These are phyloP conservation scores for Ellobius talpinus DNA, from an alignment of 2,113 vertebrate species.

Conservation along the genomic window DNA sequence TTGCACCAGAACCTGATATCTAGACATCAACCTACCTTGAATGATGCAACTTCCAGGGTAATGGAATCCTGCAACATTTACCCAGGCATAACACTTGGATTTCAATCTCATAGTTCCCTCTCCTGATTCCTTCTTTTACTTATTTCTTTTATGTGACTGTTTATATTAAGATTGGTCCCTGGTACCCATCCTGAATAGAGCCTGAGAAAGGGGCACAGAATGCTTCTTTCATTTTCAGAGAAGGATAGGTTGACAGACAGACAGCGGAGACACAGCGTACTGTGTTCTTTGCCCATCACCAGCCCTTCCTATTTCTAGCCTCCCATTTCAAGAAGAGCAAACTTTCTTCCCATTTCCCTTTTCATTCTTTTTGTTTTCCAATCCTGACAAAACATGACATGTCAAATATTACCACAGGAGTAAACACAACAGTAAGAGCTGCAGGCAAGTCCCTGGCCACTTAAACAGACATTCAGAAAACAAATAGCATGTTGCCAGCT, in stretches of 20 bases:
- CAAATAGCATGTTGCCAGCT: background rate
- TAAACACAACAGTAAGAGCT: background rate
- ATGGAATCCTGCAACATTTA: background rate
- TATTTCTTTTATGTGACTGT: background rate
- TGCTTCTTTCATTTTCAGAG: background rate
- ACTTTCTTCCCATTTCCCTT: background rate
- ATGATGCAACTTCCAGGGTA: background rate
- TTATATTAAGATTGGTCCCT: background rate
- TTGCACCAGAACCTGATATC: background rate
- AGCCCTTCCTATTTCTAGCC: background rate
- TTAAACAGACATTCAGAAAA: background rate
- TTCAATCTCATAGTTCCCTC: background rate
- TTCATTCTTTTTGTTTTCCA: background rate
- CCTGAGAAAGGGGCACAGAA: fast-evolving
- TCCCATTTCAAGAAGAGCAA: background rate
- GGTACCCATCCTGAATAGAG: background rate
- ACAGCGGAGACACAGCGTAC: background rate
- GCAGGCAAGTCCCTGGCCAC: background rate
- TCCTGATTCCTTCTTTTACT: background rate
- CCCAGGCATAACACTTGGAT: background rate
- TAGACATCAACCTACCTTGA: background rate
- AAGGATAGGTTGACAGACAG: background rate
- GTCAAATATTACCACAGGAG: background rate
- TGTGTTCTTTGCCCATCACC: background rate
- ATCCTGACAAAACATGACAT: background rate